Percentiles rank a stretch among this genome's conserved stretches.
phyloP scores from a whole-genome alignment of 1,140 invertebrate species.

The Leptopilina clavipes region DNA sequence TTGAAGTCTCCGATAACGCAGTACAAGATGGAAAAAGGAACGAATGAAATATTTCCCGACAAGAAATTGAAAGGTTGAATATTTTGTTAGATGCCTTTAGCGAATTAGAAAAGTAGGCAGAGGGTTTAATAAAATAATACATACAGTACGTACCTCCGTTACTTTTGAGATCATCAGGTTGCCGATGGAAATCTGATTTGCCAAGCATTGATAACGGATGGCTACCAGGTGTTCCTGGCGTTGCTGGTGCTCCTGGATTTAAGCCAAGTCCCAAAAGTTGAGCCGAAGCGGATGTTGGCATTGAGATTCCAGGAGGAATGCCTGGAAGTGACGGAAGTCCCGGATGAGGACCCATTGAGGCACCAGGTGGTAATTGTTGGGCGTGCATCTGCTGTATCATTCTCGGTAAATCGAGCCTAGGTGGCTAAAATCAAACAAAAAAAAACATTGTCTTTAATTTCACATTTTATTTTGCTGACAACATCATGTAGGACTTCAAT shows the following conservation, averaged over 20 bases:
- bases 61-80: too few species aligned
- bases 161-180: slow-evolving; percentile 79
- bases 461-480: too few species aligned
- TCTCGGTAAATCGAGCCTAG: slow-evolving; percentile 84
- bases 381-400: slow-evolving; percentile 94
- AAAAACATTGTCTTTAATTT: neutral
- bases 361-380: slow-evolving; percentile 87
- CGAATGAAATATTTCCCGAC: too few species aligned
- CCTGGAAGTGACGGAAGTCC: slow-evolving; percentile 71
- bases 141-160: slow-evolving; percentile 79
- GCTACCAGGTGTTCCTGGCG: slow-evolving; percentile 66
- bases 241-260: slow-evolving; percentile 76
- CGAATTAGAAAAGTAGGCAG: neutral
- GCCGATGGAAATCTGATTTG: slow-evolving; percentile 82
- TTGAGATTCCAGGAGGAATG: slow-evolving; percentile 71
- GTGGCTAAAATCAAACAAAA: slow-evolving; percentile 75
- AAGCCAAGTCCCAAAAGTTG: slow-evolving; percentile 72
- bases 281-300: slow-evolving; percentile 69
- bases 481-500: too few species aligned
- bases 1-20: too few species aligned
- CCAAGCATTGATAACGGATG: slow-evolving; percentile 82
- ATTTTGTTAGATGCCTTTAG: too few species aligned
- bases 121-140: neutral
- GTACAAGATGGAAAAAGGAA: too few species aligned
- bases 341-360: slow-evolving; percentile 79